A percentile compares a stretch with the other conserved stretches of the same genome.
phyloP scores from a whole-genome alignment of 2,888 invertebrate species.

The Caenorhabditis sp. region DNA sequence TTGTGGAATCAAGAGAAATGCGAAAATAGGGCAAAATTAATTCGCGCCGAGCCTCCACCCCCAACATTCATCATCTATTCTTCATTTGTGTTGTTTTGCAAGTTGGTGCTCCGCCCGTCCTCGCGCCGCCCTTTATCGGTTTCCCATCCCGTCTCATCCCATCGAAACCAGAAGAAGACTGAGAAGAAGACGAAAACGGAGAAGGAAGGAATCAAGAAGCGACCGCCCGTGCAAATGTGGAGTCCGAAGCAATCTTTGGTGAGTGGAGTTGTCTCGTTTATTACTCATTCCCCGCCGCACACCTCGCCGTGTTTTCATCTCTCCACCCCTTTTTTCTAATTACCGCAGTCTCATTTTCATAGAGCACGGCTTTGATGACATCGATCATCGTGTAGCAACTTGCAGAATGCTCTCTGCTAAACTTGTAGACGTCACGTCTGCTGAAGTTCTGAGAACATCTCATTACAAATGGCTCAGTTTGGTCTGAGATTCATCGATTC shows the following conservation, averaged over 20 bases:
- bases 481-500: too few relatives aligned
- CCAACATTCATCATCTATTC: background rate
- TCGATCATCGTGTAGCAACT: too few relatives aligned
- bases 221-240: constrained; percentile 46
- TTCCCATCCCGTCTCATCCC: constrained; percentile 27
- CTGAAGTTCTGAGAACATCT: too few relatives aligned
- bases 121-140: constrained; percentile 13
- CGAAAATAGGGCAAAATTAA: constrained; percentile 42
- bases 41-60: constrained; percentile 22
- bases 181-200: too few relatives aligned
- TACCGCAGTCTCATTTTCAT: too few relatives aligned
- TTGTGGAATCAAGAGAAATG: constrained; percentile 36
- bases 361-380: too few relatives aligned
- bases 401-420: too few relatives aligned
- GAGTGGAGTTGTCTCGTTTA: constrained; percentile 30
- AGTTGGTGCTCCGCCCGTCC: constrained; percentile 9
- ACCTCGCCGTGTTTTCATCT: constrained; percentile 23
- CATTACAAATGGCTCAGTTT: too few relatives aligned
- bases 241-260: constrained; percentile 59
- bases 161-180: background rate
- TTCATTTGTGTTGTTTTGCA: constrained; percentile 22
- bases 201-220: constrained; percentile 36
- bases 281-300: constrained; percentile 33
- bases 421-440: too few relatives aligned
- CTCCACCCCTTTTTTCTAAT: constrained; percentile 19